Conservation (phyloP, 64 coral and sea anemone genomes). For the Pocillopora damicornis region DNA sequence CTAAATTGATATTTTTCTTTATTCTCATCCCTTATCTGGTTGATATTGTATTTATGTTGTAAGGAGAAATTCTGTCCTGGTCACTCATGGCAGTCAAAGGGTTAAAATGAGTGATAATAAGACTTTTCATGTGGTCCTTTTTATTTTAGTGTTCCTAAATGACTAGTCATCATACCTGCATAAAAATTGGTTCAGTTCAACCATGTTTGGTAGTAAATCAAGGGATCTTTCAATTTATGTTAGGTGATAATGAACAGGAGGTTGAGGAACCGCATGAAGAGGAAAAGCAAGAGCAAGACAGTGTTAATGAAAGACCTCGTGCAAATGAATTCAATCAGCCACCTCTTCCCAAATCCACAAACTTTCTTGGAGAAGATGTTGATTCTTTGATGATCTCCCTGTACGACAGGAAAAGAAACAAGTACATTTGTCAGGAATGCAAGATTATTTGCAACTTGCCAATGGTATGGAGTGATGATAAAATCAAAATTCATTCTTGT, state of each 20-base stretch:
- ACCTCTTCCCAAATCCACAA: conserved; percentile 18
- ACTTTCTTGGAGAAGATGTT: conserved; percentile 76
- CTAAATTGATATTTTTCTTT: no score
- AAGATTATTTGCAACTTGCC: conserved; percentile 90
- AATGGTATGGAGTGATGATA: conserved; percentile 18
- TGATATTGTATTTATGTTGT: no score
- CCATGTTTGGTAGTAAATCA: no score
- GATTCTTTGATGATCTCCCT: conserved; percentile 54
- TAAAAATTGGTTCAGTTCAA: no score
- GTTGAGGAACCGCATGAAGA: conserved; percentile 1
- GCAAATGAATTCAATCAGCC: conserved; percentile 1
- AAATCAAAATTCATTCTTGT: neutral
- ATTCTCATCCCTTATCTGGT: no score
- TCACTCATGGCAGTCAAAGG: no score
- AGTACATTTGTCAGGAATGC: conserved; percentile 83
- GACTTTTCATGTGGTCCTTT: no score
- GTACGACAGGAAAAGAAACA: conserved; percentile 52
- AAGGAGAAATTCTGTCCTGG: no score
- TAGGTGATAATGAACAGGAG: conserved; percentile 17
- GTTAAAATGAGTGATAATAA: no score
- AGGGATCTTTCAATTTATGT: neutral
- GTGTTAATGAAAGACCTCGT: neutral
- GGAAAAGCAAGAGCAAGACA: conserved; percentile 6
- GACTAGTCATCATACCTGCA: no score
- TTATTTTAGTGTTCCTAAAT: no score